phyloP scores from a whole-genome alignment of 2,113 vertebrate genomes.

The Parotia lawesii region DNA sequence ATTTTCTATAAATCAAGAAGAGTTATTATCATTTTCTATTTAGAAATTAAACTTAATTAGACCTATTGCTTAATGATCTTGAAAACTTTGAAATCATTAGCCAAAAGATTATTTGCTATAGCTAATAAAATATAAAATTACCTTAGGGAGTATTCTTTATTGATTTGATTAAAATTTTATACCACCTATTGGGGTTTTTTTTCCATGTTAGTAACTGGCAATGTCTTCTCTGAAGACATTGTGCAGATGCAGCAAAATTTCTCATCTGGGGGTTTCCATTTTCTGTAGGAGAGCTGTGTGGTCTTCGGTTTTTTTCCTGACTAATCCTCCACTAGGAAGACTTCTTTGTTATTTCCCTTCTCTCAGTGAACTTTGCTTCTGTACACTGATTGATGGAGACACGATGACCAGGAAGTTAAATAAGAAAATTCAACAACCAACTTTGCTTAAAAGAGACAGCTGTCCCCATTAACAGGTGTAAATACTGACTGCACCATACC shows the following conservation, averaged over 20 bases:
- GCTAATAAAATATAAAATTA: not conserved
- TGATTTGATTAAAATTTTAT: not conserved
- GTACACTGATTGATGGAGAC: not conserved
- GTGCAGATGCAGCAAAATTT: not conserved
- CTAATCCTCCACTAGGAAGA: not conserved
- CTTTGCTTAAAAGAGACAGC: not conserved
- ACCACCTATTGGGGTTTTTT: not conserved
- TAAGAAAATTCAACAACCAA: not conserved
- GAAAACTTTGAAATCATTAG: not conserved
- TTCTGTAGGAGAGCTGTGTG: not conserved
- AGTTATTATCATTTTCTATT: not conserved
- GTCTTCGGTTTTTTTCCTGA: not conserved
- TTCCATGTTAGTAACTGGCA: not conserved
- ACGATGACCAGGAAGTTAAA: not conserved
- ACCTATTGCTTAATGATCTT: not conserved
- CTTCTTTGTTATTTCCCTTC: not conserved
- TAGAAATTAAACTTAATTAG: not conserved
- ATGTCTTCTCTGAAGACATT: not conserved
- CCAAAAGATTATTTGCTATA: not conserved
- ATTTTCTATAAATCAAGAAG: not conserved
- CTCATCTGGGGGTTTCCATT: not conserved
- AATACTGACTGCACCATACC: not conserved
- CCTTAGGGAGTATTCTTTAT: not conserved
- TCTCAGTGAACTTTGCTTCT: not conserved
- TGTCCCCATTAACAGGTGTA: not conserved